A percentile compares a stretch with the other conserved stretches of the same genome.
Evolutionary conservation across 2,113 vertebrate species (phyloP).

Genomic region (Vidua macroura): DNA sequence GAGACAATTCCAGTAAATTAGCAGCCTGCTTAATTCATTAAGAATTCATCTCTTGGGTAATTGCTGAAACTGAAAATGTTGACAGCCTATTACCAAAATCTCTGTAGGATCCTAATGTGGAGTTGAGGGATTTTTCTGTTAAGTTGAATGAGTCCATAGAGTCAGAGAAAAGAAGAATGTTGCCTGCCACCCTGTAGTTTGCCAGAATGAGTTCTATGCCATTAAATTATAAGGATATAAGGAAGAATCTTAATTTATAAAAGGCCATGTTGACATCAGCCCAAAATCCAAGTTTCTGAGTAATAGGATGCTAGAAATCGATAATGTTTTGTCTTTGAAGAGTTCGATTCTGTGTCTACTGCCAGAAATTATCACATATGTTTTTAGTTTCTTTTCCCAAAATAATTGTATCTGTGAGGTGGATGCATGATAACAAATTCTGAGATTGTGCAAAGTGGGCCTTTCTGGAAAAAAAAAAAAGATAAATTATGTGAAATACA

Average conservation of each 20-base stretch:
- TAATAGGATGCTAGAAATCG: background rate
- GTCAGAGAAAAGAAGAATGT: background rate
- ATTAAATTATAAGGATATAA: background rate
- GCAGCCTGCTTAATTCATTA: constrained; percentile 37
- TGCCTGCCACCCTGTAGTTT: background rate
- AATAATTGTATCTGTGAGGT: background rate
- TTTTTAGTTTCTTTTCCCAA: background rate
- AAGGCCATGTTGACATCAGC: background rate
- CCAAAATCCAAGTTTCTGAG: background rate
- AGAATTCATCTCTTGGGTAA: constrained; percentile 33
- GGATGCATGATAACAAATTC: background rate
- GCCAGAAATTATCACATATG: background rate
- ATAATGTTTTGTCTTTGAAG: background rate
- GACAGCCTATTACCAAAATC: constrained; percentile 24
- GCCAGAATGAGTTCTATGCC: background rate
- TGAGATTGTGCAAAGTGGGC: background rate
- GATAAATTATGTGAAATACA: background rate
- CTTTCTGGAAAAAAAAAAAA: background rate
- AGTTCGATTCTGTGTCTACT: background rate
- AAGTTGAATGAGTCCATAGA: background rate
- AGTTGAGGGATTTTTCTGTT: constrained; percentile 31
- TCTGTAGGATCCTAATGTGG: background rate
- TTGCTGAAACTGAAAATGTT: constrained; percentile 32
- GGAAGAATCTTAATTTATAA: background rate
- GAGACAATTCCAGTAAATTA: constrained; percentile 33